Evolutionary conservation across 2,888 invertebrate genomes (phyloP), one percentile per base, ranked within the genome.

Genomic region (Unio delphinus): DNA sequence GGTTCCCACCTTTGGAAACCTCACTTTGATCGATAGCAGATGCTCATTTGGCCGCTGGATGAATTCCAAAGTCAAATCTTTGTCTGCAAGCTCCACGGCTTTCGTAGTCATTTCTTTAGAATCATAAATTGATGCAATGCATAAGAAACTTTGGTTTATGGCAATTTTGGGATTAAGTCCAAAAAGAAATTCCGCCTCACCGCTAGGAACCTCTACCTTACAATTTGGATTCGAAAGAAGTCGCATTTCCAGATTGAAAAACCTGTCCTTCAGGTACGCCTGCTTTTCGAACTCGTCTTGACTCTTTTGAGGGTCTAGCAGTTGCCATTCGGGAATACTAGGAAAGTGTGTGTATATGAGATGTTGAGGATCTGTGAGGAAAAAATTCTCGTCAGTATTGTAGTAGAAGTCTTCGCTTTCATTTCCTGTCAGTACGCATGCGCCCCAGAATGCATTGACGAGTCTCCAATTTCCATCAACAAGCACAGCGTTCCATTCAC

Each of bases 211-310:
- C 30, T 76, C 75, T 1, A 84, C 69, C 28, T 83, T 78, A 66
- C 84, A 84, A 11, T 80, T 64, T 8, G 77, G 73, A 57, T 85
- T 82, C 4, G 85, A 83, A 26, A 82, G 64, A 20, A 81, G 73
- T 7, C 83, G 61, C 80, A 87, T 80, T 57, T 81, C 80, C 15
- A 87, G 73, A 66, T 86, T 81, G 68, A 84, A 86, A 75, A 84
- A 88, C 30, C 87, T 68, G 63, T 88, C 88, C 66, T 87, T 83
- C n/a, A 85, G 71, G 68, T 86, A 87, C 4, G 84, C 85, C 70
- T 79, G 80, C 54, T 79, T 78, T 70, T 87, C 83, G 65, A 86
- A 88, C 60, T 82, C 78, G n/a, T 81, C 76, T 34, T 81, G 58
- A 15, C 81, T 73, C 26, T 84, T 76, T 8, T 84, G 82, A 7